These are phyloP conservation scores for Argyrosomus regius DNA, from an alignment of 2,797 vertebrate species.

Conservation along the genomic window DNA sequence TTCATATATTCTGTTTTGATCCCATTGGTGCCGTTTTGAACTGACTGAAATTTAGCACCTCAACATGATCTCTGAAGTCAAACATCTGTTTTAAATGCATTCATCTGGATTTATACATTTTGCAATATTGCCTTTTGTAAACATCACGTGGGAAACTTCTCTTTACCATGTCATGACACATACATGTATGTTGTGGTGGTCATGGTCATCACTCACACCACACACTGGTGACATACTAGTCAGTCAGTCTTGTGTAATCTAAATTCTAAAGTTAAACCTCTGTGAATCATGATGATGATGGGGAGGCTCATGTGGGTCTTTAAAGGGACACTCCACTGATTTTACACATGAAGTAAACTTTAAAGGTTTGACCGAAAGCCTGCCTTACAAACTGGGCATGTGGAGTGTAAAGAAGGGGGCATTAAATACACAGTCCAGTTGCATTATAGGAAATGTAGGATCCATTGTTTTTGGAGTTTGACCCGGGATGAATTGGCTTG, in stretches of 20 bases:
- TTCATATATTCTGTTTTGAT: not conserved
- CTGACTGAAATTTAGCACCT: not conserved
- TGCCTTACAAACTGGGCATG: not conserved
- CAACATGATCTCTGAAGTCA: constrained; percentile 7
- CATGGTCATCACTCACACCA: constrained; percentile 23
- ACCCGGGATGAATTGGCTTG: not conserved
- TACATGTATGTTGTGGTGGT: not conserved
- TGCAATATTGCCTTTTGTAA: constrained; percentile 1
- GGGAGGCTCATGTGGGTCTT: constrained; percentile 5
- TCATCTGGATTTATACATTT: not conserved
- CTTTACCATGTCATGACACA: constrained; percentile 3
- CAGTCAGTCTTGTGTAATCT: not conserved
- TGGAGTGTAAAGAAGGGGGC: not conserved
- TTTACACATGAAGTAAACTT: not conserved
- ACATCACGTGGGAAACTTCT: not conserved
- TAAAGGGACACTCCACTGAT: not conserved
- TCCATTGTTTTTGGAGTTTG: not conserved
- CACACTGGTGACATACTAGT: not conserved
- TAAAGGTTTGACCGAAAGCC: not conserved
- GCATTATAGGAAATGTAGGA: constrained; percentile 4
- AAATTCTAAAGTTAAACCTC: constrained; percentile 6
- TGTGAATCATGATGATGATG: not conserved
- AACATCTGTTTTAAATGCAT: not conserved
- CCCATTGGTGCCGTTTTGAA: not conserved
- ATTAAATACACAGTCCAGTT: not conserved